Base-by-base conservation (phyloP, 2,113 vertebrate species). In the Saccopteryx leptura region DNA sequence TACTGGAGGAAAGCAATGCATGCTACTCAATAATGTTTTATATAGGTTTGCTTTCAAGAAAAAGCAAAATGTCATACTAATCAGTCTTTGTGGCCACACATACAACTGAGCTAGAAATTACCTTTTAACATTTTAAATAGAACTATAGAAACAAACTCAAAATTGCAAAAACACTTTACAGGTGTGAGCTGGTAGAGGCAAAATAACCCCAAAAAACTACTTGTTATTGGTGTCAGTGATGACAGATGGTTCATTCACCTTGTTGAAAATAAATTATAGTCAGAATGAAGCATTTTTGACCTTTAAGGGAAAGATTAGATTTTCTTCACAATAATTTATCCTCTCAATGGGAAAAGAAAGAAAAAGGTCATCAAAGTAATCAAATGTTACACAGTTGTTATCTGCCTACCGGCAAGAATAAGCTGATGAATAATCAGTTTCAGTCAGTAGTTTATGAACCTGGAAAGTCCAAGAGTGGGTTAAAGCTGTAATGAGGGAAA, bases 331-430 rank as follows among this genome's bases (percentile, higher is more conserved):
- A 93, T 97, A 96, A 96, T 93, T 89, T 69, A 94, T 68, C 78
- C 28, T 93, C 95, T 95, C 75, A 61, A 95, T 76, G 58, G 87
- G 74, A 82, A 96, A 96, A 97, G 75, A 94, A 97, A 90, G 66
- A 82, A 92, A 97, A 96, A 97, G 96, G 95, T 98, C 95, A 97
- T 90, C 86, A 82, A 76, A 88, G 93, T 93, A 96, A 97, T 96
- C 88, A 96, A 90, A 95, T 2, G 19, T 95, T 82, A 78, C 7
- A 84, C 1, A 83, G 82, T 65, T 95, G 78, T 66, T 93, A 78
- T 56, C 61, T 91, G 69, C 46, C 46, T 89, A 48, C 28, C 74
- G 71, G 65, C 46, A 58, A 80, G 56, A 90, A 95, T 83, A 88
- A 75, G 81, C 33, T 66, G 48, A 87, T 71, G 79, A n/a, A 50